These are phyloP conservation scores for Neuroterus valhalla DNA, from an alignment of 1,140 invertebrate species.

Conservation along the genomic window DNA sequence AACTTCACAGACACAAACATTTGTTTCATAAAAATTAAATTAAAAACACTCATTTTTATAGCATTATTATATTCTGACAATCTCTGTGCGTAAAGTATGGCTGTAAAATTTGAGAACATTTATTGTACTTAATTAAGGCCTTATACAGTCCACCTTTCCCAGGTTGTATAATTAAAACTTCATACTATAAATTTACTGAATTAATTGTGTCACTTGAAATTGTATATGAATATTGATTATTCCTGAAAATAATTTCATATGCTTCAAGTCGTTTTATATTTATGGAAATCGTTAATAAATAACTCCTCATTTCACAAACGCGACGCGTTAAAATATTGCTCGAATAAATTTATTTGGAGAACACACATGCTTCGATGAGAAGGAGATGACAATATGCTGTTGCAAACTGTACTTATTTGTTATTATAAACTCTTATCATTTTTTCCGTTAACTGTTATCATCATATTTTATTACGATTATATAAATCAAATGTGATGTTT, in stretches of 20 bases:
- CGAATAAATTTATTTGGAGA: too few species aligned
- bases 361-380: too few species aligned
- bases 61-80: background rate
- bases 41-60: background rate
- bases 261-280: background rate
- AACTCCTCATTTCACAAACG: too few species aligned
- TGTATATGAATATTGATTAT: background rate
- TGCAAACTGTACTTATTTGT: too few species aligned
- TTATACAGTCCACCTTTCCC: background rate
- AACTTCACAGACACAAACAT: background rate
- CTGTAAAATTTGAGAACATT: background rate
- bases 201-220: background rate
- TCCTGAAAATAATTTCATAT: background rate
- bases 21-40: background rate
- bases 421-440: too few species aligned
- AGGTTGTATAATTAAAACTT: constrained; percentile 7
- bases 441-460: too few species aligned
- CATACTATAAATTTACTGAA: background rate
- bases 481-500: too few species aligned
- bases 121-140: constrained; percentile 3
- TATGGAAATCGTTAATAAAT: background rate
- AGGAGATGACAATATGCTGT: too few species aligned
- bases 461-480: too few species aligned
- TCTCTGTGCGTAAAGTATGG: background rate
- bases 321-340: too few species aligned